Percentiles rank a stretch among this genome's conserved stretches.
phyloP scores from a whole-genome alignment of 2,797 vertebrate species.

The Scyliorhinus canicula region DNA sequence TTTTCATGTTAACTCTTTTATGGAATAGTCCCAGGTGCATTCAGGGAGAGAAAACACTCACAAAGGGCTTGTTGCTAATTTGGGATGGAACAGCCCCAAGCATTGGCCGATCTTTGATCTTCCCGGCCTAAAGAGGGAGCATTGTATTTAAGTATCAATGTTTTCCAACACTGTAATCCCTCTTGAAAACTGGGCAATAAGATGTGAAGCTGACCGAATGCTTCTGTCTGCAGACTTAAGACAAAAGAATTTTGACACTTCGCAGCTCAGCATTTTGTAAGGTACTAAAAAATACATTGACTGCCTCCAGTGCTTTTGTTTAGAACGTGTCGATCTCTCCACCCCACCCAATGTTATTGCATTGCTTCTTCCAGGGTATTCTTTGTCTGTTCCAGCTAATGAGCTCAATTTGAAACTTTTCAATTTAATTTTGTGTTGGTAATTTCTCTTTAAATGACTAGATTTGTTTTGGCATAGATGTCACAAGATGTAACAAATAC shows the following conservation, averaged over 20 bases:
- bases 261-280: conserved; percentile 15
- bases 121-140: not conserved
- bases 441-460: not conserved
- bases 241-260: not conserved
- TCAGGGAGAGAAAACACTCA: not conserved
- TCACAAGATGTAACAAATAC: not conserved
- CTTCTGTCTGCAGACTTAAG: conserved; percentile 28
- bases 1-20: not conserved
- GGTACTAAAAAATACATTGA: conserved; percentile 4
- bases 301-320: not conserved
- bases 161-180: not conserved
- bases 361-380: not conserved
- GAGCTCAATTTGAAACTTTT: not conserved
- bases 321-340: not conserved
- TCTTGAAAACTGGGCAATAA: conserved; percentile 22
- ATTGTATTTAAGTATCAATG: conserved; percentile 19
- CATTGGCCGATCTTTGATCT: conserved; percentile 16
- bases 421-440: not conserved
- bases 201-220: conserved; percentile 15
- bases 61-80: not conserved
- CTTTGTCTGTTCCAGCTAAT: not conserved
- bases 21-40: not conserved
- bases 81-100: not conserved
- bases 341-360: not conserved
- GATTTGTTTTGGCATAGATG: not conserved